These are phyloP conservation scores for Sipha maydis DNA, from an alignment of 2,888 invertebrate genomes.

Conservation along the genomic window DNA sequence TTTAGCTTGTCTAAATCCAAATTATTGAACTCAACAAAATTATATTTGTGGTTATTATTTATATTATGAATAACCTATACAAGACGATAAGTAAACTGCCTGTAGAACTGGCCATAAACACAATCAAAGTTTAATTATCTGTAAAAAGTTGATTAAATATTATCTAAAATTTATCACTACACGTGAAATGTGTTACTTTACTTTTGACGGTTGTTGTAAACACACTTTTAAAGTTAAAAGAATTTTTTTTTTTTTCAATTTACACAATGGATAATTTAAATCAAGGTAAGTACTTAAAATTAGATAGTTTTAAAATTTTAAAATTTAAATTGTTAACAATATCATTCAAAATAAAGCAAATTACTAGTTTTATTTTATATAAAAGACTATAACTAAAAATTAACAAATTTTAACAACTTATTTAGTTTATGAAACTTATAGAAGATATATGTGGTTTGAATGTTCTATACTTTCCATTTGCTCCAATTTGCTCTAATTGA, in stretches of 20 bases:
- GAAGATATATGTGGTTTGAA: not conserved
- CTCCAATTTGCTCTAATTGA: not conserved
- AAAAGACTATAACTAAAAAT: constrained; percentile 15
- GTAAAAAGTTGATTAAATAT: not conserved
- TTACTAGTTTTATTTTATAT: constrained; percentile 14
- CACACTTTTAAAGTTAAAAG: not conserved
- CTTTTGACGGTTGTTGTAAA: constrained; percentile 10
- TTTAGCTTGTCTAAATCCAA: no score
- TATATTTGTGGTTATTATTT: no score
- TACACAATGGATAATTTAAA: not conserved
- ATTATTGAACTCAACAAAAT: no score
- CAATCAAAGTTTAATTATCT: not conserved
- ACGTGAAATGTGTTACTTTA: not conserved
- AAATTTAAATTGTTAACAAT: not conserved
- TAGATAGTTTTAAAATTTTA: not conserved
- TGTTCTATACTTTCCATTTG: no score
- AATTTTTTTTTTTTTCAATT: not conserved
- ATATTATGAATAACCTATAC: not conserved
- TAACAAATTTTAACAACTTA: not conserved
- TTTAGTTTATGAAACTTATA: not conserved
- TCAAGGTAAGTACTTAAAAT: no score
- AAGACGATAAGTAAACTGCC: constrained; percentile 20
- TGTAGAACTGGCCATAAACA: constrained; percentile 11
- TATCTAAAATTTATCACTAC: no score
- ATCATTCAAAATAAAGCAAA: not conserved